Base-by-base conservation (phyloP, 2,797 vertebrate genomes). In the Catharus ustulatus region DNA sequence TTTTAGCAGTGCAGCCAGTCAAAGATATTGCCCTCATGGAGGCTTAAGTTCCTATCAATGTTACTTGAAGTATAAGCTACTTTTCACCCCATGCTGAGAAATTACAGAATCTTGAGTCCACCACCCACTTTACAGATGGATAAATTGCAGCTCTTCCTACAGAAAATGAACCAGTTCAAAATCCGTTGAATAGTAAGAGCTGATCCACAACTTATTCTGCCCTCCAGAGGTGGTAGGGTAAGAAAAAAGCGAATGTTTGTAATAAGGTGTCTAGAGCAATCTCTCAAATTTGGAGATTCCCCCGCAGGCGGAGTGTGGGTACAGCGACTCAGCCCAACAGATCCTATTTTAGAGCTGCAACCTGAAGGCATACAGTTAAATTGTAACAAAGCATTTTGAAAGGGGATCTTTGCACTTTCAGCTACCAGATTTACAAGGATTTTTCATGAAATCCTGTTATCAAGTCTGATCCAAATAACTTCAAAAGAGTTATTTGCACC, bases 91-190 rank as follows among this genome's bases (percentile, higher is more conserved):
- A 3, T 3, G 0, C 48, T 54, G 71, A 57, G 68, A 55, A 73
- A 54, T n/a, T 54, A 38, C 14, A 42, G 52, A 89, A 58, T 11
- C 29, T 40, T 32, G 62, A 61, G 49, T 48, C 45, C 13, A 8
- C 42, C 16, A 7, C 55, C 15, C 18, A 9, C 49, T 73, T 85
- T 66, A 54, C 46, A 68, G 49, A 38, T 52, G n/a, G 15, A 38
- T 62, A 38, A 51, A 73, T 36, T 79, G 83, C 84, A 84, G 69
- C 82, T 77, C 24, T 75, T 93, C 64, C 58, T 80, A 30, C 59
- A 80, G 30, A 94, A 95, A 94, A 63, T 11, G n/a, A 93, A 72
- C n/a, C 13, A 5, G 17, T 34, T 92, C 45, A 64, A 85, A 89
- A 66, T 84, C 78, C 67, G 73, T 54, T 62, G 42, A 94, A 55